Base-by-base conservation (phyloP, 1,140 invertebrate genomes). In the Melipona quadrifasciata region DNA sequence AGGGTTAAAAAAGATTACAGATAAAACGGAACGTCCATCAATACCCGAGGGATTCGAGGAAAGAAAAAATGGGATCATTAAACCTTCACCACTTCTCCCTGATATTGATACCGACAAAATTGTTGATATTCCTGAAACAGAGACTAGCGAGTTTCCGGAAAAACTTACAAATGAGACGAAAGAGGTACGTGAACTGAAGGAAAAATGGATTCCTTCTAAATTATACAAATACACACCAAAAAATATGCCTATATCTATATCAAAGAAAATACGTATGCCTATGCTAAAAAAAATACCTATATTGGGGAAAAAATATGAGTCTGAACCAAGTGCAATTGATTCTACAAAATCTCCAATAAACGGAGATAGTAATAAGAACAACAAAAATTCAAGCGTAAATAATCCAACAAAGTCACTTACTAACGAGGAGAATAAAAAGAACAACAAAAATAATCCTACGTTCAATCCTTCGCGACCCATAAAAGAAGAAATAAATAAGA, bases 1-100 rank as follows among this genome's bases (percentile, higher is more conserved):
- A 61, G 64, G 67, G 6, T 39, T 89, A 8, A 87, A 80, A 55
- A 81, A 67, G 82, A 58, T 78, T 68, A 0, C 47, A 68, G 55
- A 47, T 14, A 64, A 53, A 71, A 12, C 24, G 55, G n/a, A 81
- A 72, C 47, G 8, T 51, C 1, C 79, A 14, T 39, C 21, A n/a
- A 57, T 53, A 21, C 0, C 12, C 0, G 34, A 57, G 2, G 24
- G 8, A 71, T 34, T 24, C 2, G 14, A n/a, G 21, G 77, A 82
- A 47, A 47, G 39, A 47, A 47, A 47, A 47, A 47, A 47, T 47
- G 39, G 39, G 8, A 47, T 47, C 39, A 6, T 47, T 47, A 8
- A 47, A 34, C 17, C 57, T 14, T 12, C 31, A 53, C 19, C 65
- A 16, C 16, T 57, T n/a, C n/a, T n/a, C n/a, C n/a, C n/a, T 67